phyloP scores from a whole-genome alignment of 2,797 vertebrate species.

The Channa striata region DNA sequence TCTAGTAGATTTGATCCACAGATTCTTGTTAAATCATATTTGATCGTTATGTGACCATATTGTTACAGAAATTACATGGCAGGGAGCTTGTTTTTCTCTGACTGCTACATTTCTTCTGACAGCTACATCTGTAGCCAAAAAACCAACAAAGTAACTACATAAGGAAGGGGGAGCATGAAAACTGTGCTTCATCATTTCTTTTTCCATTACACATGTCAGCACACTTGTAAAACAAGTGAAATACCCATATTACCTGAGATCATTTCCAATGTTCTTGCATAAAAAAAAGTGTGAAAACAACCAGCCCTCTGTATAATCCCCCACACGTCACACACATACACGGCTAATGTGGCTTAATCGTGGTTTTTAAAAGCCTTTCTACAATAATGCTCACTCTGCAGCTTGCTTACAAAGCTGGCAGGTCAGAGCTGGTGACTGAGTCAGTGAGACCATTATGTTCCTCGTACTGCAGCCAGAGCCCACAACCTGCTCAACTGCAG shows the following conservation, averaged over 20 bases:
- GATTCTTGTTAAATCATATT: not conserved
- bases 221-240: slow-evolving; percentile 54
- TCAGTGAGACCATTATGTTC: slow-evolving; percentile 79
- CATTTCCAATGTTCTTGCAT: slow-evolving; percentile 56
- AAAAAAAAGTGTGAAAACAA: slow-evolving; percentile 69
- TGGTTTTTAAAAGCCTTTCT: slow-evolving; percentile 77
- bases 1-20: not conserved
- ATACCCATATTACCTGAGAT: slow-evolving; percentile 36
- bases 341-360: slow-evolving; percentile 73
- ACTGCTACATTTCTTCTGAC: slow-evolving; percentile 29
- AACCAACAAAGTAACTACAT: slow-evolving; percentile 26
- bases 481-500: slow-evolving; percentile 66
- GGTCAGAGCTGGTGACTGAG: slow-evolving; percentile 67
- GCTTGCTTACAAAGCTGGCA: slow-evolving; percentile 73
- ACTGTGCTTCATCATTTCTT: slow-evolving; percentile 45
- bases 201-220: slow-evolving; percentile 61
- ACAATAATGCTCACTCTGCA: slow-evolving; percentile 76
- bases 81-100: slow-evolving; percentile 23
- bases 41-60: not conserved
- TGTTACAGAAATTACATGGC: slow-evolving; percentile 3
- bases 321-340: slow-evolving; percentile 19
- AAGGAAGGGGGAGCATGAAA: slow-evolving; percentile 23
- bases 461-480: slow-evolving; percentile 58
- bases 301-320: slow-evolving; percentile 35
- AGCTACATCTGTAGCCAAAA: slow-evolving; percentile 47